These are phyloP conservation scores for Leptinotarsa texana DNA, from an alignment of 1,140 invertebrate genomes.

Conservation along the genomic window DNA sequence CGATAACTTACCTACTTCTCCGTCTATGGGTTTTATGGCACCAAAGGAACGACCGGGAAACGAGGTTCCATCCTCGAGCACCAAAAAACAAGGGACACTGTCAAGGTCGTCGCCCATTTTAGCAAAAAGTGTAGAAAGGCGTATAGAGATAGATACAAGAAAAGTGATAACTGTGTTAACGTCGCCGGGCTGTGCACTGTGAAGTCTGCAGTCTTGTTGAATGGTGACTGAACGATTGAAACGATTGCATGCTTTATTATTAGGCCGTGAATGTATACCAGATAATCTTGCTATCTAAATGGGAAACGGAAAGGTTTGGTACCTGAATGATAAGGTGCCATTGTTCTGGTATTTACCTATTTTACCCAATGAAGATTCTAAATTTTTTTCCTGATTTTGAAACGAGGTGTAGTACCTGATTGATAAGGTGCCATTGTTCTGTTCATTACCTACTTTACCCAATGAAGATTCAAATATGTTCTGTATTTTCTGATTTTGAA, in stretches of 20 bases:
- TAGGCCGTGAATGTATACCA: background rate
- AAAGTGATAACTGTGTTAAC: too few relatives aligned
- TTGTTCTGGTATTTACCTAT: too few relatives aligned
- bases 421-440: too few relatives aligned
- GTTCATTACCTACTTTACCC: too few relatives aligned
- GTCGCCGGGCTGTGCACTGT: background rate
- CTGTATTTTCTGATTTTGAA: too few relatives aligned
- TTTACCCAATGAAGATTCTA: too few relatives aligned
- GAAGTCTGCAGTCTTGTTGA: background rate
- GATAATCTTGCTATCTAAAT: background rate
- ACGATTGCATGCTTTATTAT: background rate
- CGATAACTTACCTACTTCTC: slow-evolving; percentile 84
- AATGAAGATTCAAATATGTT: too few relatives aligned
- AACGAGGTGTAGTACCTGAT: too few relatives aligned
- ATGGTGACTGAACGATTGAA: background rate
- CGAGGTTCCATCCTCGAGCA: slow-evolving; percentile 72
- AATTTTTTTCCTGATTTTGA: too few relatives aligned
- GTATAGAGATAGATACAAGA: too few relatives aligned
- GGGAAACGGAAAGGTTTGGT: too few relatives aligned
- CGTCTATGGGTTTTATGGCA: slow-evolving; percentile 67
- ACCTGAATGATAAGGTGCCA: too few relatives aligned
- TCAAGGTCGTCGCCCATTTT: slow-evolving; percentile 16
- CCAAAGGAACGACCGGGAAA: slow-evolving; percentile 82
- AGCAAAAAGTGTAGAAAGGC: background rate
- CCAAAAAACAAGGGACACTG: slow-evolving; percentile 60